These are phyloP conservation scores for Aphaenogaster ashmeadi DNA, from an alignment of 1,140 invertebrate species.

Conservation along the genomic window DNA sequence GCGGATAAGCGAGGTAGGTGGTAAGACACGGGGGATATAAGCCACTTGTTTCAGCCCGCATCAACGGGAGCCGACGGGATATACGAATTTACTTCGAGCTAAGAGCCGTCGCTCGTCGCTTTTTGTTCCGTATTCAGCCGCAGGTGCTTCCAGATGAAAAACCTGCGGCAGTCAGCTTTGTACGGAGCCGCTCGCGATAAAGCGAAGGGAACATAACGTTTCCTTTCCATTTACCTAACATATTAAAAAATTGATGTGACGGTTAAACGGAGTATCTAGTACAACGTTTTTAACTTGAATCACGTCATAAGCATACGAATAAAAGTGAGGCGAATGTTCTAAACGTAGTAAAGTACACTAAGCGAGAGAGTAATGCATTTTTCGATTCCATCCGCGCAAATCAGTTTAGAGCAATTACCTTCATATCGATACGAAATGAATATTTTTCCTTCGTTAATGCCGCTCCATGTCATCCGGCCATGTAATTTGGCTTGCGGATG, in stretches of 20 bases:
- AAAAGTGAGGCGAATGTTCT: neutral
- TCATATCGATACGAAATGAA: neutral
- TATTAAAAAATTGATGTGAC: constrained; percentile 48
- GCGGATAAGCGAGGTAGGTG: neutral
- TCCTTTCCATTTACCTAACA: neutral
- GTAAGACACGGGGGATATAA: constrained; percentile 36
- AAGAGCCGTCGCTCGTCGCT: constrained; percentile 41
- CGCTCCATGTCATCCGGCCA: neutral
- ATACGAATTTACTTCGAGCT: constrained; percentile 62
- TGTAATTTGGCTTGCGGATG: neutral
- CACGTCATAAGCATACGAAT: neutral
- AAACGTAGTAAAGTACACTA: neutral
- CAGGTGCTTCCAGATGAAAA: constrained; percentile 43
- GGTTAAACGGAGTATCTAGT: neutral
- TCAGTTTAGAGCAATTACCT: neutral
- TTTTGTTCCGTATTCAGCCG: constrained; percentile 52
- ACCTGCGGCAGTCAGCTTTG: constrained; percentile 43
- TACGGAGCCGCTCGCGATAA: neutral
- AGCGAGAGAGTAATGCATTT: neutral
- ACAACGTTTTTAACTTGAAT: neutral
- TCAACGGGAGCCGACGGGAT: constrained; percentile 27
- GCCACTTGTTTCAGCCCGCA: constrained; percentile 29
- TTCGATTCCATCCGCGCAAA: neutral
- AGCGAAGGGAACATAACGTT: constrained; percentile 21
- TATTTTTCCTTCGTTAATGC: neutral